Evolutionary conservation across 2,113 vertebrate species (phyloP).

Genomic region (Aramus guarauna): DNA sequence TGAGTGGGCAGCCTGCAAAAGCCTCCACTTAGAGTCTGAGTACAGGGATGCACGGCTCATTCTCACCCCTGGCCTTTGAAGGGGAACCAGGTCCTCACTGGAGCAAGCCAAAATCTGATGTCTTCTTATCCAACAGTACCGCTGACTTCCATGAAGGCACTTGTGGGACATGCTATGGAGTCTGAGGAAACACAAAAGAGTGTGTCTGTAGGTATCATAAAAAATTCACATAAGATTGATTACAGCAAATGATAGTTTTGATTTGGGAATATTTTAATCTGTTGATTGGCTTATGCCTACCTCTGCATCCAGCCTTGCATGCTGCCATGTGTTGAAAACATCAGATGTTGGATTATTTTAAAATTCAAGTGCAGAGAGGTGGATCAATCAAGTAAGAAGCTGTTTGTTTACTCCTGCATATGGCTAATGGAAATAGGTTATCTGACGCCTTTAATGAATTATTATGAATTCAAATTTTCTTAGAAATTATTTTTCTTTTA

Average conservation of each 20-base stretch:
- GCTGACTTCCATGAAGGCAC: not conserved
- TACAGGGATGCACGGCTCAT: rapidly evolving
- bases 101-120: not conserved
- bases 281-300: not conserved
- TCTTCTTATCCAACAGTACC: not conserved
- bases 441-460: not conserved
- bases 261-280: not conserved
- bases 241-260: not conserved
- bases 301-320: not conserved
- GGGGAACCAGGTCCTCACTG: not conserved
- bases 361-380: not conserved
- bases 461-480: not conserved
- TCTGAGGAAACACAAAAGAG: not conserved
- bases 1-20: not conserved
- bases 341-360: not conserved
- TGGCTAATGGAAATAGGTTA: not conserved
- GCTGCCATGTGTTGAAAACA: not conserved
- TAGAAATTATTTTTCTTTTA: not conserved
- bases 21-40: not conserved
- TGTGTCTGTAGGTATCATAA: not conserved
- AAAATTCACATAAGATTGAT: not conserved
- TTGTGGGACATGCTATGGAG: not conserved
- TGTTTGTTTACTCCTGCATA: not conserved
- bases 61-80: not conserved
- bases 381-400: not conserved